Evolutionary conservation across 1,140 invertebrate species (phyloP).

Genomic region (Drosophila arizonae): DNA sequence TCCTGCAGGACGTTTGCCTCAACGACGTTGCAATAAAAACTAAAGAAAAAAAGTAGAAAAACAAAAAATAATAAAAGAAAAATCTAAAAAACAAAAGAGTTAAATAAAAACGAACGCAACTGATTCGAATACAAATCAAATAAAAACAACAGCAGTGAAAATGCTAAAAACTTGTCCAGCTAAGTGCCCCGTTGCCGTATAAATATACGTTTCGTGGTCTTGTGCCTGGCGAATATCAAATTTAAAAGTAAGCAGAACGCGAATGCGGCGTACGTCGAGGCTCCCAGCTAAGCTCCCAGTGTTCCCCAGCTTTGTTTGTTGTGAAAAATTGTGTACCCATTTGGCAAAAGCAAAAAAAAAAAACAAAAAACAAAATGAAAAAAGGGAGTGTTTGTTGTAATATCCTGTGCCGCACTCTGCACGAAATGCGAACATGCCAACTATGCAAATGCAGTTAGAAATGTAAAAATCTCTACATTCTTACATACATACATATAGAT

Average conservation of each 20-base stretch:
- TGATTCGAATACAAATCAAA: slow-evolving; percentile 14
- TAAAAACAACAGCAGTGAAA: slow-evolving; percentile 3
- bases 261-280: slow-evolving; percentile 35
- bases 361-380: too few relatives aligned
- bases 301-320: slow-evolving; percentile 73
- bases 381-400: slow-evolving; percentile 59
- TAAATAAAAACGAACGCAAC: slow-evolving; percentile 19
- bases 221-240: slow-evolving; percentile 22
- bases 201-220: slow-evolving; percentile 21
- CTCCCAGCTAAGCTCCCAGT: slow-evolving; percentile 18
- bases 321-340: slow-evolving; percentile 72
- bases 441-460: slow-evolving; percentile 24
- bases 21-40: slow-evolving; percentile 46
- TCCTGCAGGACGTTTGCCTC: slow-evolving; percentile 64
- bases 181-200: slow-evolving; percentile 41
- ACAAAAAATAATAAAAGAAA: slow-evolving; percentile 3
- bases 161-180: slow-evolving; percentile 34
- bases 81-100: slow-evolving; percentile 10
- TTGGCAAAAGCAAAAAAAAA: slow-evolving; percentile 35
- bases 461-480: slow-evolving; percentile 1
- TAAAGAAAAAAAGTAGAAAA: slow-evolving; percentile 17
- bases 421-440: slow-evolving; percentile 17
- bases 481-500: background rate
- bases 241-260: slow-evolving; percentile 65
- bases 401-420: background rate